Conservation (phyloP, 2,113 vertebrate species). For the Entelurus aequoreus region DNA sequence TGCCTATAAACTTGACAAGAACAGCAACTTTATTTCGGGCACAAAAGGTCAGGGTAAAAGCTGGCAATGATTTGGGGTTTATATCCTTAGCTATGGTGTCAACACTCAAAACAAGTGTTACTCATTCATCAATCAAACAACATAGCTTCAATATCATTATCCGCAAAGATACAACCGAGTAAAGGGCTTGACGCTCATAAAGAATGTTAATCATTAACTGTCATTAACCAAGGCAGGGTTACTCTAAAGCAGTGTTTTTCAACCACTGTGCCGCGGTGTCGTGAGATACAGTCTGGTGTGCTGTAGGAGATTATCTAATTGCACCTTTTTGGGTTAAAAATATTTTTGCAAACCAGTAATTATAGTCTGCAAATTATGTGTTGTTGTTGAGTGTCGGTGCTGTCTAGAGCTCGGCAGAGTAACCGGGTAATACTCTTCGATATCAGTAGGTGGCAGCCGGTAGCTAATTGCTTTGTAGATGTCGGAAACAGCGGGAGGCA, state of each 20-base stretch:
- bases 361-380: too few species aligned
- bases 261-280: too few species aligned
- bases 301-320: too few species aligned
- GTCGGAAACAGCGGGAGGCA: too few species aligned
- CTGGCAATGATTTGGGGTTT: neutral
- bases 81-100: neutral
- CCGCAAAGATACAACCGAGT: neutral
- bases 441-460: too few species aligned
- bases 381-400: too few species aligned
- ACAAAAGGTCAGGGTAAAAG: neutral
- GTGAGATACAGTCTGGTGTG: too few species aligned
- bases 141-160: neutral
- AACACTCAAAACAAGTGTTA: conserved; percentile 9
- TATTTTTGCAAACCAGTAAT: too few species aligned
- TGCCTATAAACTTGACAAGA: conserved; percentile 9
- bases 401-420: too few species aligned
- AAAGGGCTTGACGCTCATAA: neutral
- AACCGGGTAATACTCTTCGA: too few species aligned
- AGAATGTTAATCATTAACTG: conserved; percentile 22
- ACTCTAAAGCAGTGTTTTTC: neutral
- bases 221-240: neutral
- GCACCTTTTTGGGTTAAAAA: too few species aligned
- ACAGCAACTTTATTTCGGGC: conserved; percentile 12
- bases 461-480: too few species aligned
- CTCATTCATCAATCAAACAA: neutral